These are phyloP conservation scores for Dendrophyllia cribrosa DNA, from an alignment of 64 coral and sea anemone genomes.

Conservation along the genomic window DNA sequence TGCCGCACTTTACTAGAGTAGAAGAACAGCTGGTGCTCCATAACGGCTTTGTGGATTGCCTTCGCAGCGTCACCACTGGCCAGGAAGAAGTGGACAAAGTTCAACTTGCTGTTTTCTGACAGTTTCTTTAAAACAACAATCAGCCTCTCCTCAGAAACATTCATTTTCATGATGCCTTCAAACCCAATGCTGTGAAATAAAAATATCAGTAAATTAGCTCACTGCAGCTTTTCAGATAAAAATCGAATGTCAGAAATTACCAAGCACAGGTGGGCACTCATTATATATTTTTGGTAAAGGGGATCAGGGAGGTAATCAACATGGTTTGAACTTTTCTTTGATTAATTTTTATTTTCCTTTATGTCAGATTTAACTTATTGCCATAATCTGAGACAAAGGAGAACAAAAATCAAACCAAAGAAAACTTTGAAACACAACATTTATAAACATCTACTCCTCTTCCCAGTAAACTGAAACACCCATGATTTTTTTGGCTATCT, in stretches of 20 bases:
- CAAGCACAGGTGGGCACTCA: too few species aligned
- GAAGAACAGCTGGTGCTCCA: constrained; percentile 97
- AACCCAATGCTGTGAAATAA: constrained; percentile 83
- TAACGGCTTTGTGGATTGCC: constrained; percentile 96
- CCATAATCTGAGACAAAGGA: neutral
- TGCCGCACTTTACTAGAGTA: constrained; percentile 93
- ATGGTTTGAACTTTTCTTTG: too few species aligned
- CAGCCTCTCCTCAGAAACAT: constrained; percentile 94
- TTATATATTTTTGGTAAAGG: too few species aligned
- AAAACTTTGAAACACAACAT: neutral
- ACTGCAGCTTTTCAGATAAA: too few species aligned
- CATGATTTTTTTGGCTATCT: too few species aligned
- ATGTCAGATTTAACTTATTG: neutral
- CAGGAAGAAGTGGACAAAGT: constrained; percentile 98
- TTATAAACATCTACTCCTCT: neutral
- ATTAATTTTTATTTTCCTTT: too few species aligned
- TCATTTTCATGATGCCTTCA: constrained; percentile 97
- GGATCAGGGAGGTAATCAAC: neutral
- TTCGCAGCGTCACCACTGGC: constrained; percentile 90
- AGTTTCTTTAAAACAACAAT: constrained; percentile 96
- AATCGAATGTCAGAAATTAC: too few species aligned
- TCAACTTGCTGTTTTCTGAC: constrained; percentile 72
- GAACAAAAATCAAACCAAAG: neutral
- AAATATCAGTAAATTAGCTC: neutral
- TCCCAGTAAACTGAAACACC: too few species aligned